These are phyloP conservation scores for Macrotrachela quadricornifera DNA, from an alignment of 1,140 invertebrate genomes.

Conservation along the genomic window DNA sequence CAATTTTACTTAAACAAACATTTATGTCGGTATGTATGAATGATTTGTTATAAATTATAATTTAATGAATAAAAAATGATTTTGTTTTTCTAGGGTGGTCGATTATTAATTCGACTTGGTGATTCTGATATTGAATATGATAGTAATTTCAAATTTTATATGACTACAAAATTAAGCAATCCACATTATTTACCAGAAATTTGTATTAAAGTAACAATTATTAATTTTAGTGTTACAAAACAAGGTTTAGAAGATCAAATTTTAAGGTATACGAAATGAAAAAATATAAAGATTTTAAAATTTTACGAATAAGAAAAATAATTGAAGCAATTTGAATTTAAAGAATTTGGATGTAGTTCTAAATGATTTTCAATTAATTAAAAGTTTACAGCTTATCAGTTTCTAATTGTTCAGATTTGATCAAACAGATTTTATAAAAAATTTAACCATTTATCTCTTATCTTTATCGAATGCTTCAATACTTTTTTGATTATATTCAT, in stretches of 20 bases:
- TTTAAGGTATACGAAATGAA: slow-evolving; percentile 18
- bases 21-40: slow-evolving; percentile 13
- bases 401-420: too few relatives aligned
- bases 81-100: not conserved
- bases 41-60: not conserved
- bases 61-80: not conserved
- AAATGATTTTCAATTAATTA: too few relatives aligned
- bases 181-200: slow-evolving; percentile 31
- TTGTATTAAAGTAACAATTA: slow-evolving; percentile 31
- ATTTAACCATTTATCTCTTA: too few relatives aligned
- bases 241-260: slow-evolving; percentile 36
- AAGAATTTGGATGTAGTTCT: too few relatives aligned
- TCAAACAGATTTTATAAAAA: too few relatives aligned
- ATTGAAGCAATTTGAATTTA: slow-evolving; percentile 28
- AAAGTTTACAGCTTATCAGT: too few relatives aligned
- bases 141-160: slow-evolving; percentile 26
- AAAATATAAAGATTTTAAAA: too few relatives aligned
- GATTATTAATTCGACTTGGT: slow-evolving; percentile 13
- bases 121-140: slow-evolving; percentile 29
- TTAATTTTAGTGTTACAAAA: slow-evolving; percentile 31
- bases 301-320: too few relatives aligned
- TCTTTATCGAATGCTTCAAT: too few relatives aligned
- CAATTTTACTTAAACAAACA: slow-evolving; percentile 20
- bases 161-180: slow-evolving; percentile 31
- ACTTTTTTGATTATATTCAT: too few relatives aligned